Evolutionary conservation across 2,113 vertebrate genomes (phyloP), one percentile per base, ranked within the genome.

Genomic region (Paramisgurnus dabryanus): DNA sequence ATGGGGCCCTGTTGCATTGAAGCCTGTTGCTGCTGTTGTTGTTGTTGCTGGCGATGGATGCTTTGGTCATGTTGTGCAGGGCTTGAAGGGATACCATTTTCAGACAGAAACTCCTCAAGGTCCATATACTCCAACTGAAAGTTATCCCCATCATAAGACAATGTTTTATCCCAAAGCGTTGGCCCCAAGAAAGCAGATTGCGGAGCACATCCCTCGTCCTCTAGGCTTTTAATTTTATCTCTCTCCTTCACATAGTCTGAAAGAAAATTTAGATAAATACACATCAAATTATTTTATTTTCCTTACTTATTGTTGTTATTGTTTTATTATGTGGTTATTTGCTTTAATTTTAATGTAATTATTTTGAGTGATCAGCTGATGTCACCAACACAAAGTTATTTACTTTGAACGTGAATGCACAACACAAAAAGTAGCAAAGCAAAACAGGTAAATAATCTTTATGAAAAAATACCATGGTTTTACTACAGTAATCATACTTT

Each of bases 111-210:
- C 87, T 97, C 95, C 88, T 97, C 95, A 91, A 97, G 92, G 92
- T 97, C 95, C 95, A 97, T 96, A 91, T 96, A 97, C 90, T 97
- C 95, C 92, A 97, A 87, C 87, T 96, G 95, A 91, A 97, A 97
- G 88, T 92, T 94, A 87, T 97, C 95, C 86, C 94, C 95, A 79
- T 96, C 95, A 1, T 97, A 97, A 6, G 95, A 94, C 86, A 97
- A 92, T 6, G 95, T 96, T 93, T 96, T 97, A 92, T 96, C 95
- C 95, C 95, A 97, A 87, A 97, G 91, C 72, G 95, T 96, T 76
- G 95, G 95, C 18, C 95, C 95, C 93, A 97, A 85, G 89, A 97
- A 97, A 45, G 95, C 95, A 0, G 95, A 96, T 86, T 95, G 95
- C 45, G 95, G 94, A 82, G 93, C 90, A 3, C 91, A 93, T 69